Percentiles rank a stretch among this genome's conserved stretches.
phyloP scores from a whole-genome alignment of 2,888 invertebrate species.

The Perizoma affinitatum region DNA sequence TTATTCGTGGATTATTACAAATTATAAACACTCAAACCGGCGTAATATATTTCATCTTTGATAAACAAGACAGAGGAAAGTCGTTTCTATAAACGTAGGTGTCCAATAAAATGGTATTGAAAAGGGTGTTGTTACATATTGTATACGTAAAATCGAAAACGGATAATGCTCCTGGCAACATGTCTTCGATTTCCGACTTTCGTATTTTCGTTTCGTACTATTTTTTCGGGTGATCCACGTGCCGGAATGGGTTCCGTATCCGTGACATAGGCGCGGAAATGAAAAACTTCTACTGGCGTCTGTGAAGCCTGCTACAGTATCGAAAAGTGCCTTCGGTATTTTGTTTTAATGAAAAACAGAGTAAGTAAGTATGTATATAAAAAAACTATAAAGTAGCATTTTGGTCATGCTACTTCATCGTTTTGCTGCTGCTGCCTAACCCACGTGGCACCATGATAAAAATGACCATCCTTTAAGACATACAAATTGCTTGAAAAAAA shows the following conservation, averaged over 20 bases:
- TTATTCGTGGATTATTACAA: no score
- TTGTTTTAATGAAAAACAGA: conserved; percentile 10
- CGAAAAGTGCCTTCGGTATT: conserved; percentile 43
- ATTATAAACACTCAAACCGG: no score
- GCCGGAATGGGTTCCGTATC: conserved; percentile 64
- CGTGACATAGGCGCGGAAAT: conserved; percentile 71
- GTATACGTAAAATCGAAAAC: conserved; percentile 41
- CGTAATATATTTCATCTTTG: conserved; percentile 2
- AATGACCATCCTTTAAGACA: no score
- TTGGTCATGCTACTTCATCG: no score
- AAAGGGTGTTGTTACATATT: conserved; percentile 39
- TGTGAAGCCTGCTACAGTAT: conserved; percentile 51
- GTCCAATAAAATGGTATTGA: conserved; percentile 39
- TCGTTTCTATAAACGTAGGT: conserved; percentile 29
- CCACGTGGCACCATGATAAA: no score
- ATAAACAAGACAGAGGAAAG: conserved; percentile 21
- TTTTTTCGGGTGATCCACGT: conserved; percentile 60
- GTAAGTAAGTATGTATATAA: background rate
- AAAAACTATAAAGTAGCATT: no score
- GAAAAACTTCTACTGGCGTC: conserved; percentile 66
- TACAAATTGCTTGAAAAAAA: no score
- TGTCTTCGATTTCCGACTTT: conserved; percentile 54
- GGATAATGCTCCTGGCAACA: conserved; percentile 46
- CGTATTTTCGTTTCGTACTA: conserved; percentile 51
- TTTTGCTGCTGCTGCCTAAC: no score